Conservation (phyloP, 2,113 vertebrate genomes). For the Phyllostomus hastatus region DNA sequence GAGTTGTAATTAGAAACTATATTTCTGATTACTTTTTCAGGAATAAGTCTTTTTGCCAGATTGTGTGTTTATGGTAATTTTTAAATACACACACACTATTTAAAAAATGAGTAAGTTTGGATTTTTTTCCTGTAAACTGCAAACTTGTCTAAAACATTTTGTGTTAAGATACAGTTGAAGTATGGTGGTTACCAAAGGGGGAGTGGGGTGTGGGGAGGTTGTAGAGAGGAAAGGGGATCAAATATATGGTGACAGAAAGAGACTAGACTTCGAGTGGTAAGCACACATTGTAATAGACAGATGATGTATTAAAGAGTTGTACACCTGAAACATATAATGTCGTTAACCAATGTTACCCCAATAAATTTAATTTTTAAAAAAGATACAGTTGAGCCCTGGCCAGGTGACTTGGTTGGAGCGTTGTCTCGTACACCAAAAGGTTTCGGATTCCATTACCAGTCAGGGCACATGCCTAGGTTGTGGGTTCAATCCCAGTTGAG, state of each 20-base stretch:
- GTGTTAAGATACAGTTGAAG: neutral
- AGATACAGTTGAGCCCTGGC: neutral
- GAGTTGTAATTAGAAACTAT: slow-evolving; percentile 27
- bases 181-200: neutral
- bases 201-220: neutral
- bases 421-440: too few species aligned
- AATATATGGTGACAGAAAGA: neutral
- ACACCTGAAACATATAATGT: neutral
- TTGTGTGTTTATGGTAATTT: slow-evolving; percentile 23
- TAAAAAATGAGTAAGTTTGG: neutral
- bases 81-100: neutral
- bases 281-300: neutral
- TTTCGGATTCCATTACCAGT: too few species aligned
- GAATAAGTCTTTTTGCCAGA: slow-evolving; percentile 25
- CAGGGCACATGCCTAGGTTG: too few species aligned
- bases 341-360: neutral
- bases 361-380: neutral
- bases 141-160: neutral
- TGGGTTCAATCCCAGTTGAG: too few species aligned
- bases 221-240: neutral
- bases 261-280: neutral
- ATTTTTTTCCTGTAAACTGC: slow-evolving; percentile 19
- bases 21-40: slow-evolving; percentile 23
- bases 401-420: too few species aligned
- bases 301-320: neutral